Evolutionary conservation across 2,888 invertebrate species (phyloP), one percentile per base, ranked within the genome.

Genomic region (Ypsolopha scabrella): DNA sequence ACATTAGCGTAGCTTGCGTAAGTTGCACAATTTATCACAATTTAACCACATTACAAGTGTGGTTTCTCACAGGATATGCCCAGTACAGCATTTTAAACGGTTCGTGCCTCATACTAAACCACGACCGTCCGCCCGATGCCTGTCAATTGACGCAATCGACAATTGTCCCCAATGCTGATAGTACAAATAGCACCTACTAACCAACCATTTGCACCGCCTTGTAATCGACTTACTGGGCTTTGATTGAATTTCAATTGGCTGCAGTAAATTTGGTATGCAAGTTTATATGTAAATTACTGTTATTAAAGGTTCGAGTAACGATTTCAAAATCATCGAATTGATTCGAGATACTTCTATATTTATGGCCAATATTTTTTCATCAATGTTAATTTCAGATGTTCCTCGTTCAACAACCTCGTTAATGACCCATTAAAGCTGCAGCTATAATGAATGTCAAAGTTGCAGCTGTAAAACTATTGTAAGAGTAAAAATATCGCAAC

Each of bases 131-230:
- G 57, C 61, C 67, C 70, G 61, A 67, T 69, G 65, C 61, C 61
- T 65, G 60, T 64, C 68, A 68, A 69, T 70, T 67, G 65, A 67
- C 58, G 66, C 56, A 70, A 72, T 72, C 67, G 67, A 64, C 61
- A 62, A 75, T 77, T 75, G 70, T 55, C 63, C 62, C 65, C 75
- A 64, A 63, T 66, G 68, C 64, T 57, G 66, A 61, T 52, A 64
- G 62, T 61, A 64, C 62, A 58, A 61, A 50, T 46, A 11, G 35
- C 11, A 7, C 35, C 35, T 46, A 33, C 48, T 56, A 59, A 62
- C 62, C 62, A 69, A 68, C 62, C 63, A 59, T 57, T 58, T 65
- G 54, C 58, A 59, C 60, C 60, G 61, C 59, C 57, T 57, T 59
- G 57, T 62, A 60, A 64, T 61, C 14, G 48, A 24, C 37, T 61